Evolutionary conservation across 2,797 vertebrate genomes (phyloP).

Genomic region (Parauchenoglanis ngamensis): DNA sequence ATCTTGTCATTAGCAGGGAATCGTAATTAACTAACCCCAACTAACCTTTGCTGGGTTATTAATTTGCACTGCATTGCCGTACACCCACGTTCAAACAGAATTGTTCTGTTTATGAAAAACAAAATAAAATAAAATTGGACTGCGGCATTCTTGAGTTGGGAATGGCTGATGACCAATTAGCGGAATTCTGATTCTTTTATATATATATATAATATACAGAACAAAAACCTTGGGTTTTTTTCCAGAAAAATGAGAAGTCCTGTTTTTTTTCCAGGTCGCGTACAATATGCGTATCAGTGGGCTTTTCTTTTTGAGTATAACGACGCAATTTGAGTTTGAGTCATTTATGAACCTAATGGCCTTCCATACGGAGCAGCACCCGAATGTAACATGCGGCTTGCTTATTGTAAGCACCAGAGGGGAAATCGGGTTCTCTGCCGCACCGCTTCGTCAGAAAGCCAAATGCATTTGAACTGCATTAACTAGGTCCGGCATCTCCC

Average conservation of each 20-base stretch:
- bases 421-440: slow-evolving; percentile 32
- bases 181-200: background rate
- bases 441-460: slow-evolving; percentile 47
- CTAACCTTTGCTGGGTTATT: too few relatives aligned
- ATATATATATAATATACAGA: background rate
- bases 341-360: background rate
- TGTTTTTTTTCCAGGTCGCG: background rate
- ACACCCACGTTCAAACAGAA: too few relatives aligned
- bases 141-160: too few relatives aligned
- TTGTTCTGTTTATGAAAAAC: too few relatives aligned
- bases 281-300: background rate
- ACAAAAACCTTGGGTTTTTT: too few relatives aligned
- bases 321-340: background rate
- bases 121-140: too few relatives aligned
- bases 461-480: slow-evolving; percentile 58
- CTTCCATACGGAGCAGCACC: slow-evolving; percentile 24
- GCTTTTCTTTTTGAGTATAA: background rate
- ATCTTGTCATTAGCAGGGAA: too few relatives aligned
- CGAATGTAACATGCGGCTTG: slow-evolving; percentile 40
- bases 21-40: too few relatives aligned
- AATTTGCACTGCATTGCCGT: too few relatives aligned
- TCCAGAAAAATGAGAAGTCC: background rate
- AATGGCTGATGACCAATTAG: background rate
- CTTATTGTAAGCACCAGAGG: slow-evolving; percentile 26
- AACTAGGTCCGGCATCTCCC: slow-evolving; percentile 50